Percentiles rank a stretch among this genome's conserved stretches.
Conservation (phyloP, 2,113 vertebrate species). For the Carassius gibelio region DNA sequence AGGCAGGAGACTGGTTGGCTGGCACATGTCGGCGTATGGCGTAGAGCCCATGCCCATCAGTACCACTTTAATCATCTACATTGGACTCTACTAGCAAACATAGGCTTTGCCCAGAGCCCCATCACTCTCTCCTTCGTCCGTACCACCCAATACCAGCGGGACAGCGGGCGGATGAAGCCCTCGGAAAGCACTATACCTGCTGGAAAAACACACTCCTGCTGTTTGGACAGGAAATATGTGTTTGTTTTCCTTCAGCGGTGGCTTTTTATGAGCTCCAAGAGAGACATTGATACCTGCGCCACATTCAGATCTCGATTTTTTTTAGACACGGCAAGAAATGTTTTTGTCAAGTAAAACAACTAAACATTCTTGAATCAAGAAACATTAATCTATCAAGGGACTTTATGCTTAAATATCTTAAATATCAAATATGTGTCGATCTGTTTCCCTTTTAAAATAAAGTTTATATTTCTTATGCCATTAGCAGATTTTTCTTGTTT, state of each 20-base stretch:
- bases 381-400: background rate
- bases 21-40: conserved; percentile 51
- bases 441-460: background rate
- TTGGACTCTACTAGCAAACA: conserved; percentile 54
- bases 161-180: background rate
- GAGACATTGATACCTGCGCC: background rate
- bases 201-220: conserved; percentile 22
- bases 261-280: background rate
- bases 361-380: background rate
- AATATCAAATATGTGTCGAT: background rate
- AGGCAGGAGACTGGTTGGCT: conserved; percentile 25
- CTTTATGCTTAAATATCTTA: background rate
- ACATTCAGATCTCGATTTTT: background rate
- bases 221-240: conserved; percentile 29
- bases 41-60: conserved; percentile 56
- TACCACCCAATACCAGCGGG: conserved; percentile 22
- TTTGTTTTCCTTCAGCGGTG: conserved; percentile 20
- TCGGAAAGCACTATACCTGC: conserved; percentile 8
- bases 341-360: background rate
- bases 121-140: conserved; percentile 39
- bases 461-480: background rate
- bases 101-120: conserved; percentile 51
- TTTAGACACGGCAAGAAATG: background rate
- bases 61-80: conserved; percentile 64
- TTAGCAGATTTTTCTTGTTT: background rate